A percentile compares a stretch with the other conserved stretches of the same genome.
Conservation (phyloP, 2,797 vertebrate genomes). For the Hemitrygon akajei region DNA sequence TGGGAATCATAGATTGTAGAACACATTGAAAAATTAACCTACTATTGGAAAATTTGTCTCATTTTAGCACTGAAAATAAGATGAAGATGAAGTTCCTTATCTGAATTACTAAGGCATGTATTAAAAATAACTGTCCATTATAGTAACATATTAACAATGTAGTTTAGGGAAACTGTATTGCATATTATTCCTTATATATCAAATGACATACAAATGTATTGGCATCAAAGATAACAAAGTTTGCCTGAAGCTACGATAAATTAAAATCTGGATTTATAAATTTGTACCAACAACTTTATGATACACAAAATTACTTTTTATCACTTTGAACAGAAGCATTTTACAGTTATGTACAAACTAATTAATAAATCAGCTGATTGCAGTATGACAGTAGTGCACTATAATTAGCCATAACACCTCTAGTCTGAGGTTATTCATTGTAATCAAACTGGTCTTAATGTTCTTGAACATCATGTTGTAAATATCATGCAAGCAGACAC, state of each 20-base stretch:
- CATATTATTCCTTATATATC: neutral
- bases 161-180: neutral
- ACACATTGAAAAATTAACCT: neutral
- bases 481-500: neutral
- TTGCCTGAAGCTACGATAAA: constrained; percentile 21
- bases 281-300: neutral
- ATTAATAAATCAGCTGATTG: neutral
- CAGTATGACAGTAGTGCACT: neutral
- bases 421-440: neutral
- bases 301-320: neutral
- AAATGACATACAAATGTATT: neutral
- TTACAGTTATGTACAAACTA: too few relatives aligned
- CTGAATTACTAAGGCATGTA: neutral
- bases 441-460: neutral
- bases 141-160: neutral
- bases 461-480: neutral
- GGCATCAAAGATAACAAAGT: neutral
- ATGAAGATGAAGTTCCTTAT: neutral
- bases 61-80: neutral
- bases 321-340: neutral
- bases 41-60: neutral
- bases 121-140: constrained; percentile 1
- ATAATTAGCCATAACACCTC: neutral
- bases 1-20: neutral
- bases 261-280: constrained; percentile 27